Evolutionary conservation across 92 coral and sea anemone genomes (phyloP).

Genomic region (Epizoanthus rinbou): DNA sequence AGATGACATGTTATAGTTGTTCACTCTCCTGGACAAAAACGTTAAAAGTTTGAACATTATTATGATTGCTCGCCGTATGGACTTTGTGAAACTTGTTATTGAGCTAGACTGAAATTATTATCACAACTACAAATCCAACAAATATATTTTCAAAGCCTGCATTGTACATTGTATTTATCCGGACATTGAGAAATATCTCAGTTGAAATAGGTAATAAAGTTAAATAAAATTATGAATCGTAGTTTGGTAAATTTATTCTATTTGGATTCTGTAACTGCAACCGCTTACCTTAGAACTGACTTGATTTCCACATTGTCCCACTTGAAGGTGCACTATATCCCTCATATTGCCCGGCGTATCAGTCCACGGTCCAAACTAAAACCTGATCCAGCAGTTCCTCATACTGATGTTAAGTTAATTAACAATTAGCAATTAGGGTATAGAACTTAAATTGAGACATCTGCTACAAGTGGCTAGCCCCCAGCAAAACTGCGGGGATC

Average conservation of each 20-base stretch:
- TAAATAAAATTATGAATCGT: background rate
- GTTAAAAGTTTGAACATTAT: too few species aligned
- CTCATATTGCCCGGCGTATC: constrained; percentile 58
- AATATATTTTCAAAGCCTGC: too few species aligned
- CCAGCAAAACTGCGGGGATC: background rate
- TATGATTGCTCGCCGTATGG: too few species aligned
- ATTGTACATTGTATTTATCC: too few species aligned
- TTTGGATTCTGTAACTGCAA: background rate
- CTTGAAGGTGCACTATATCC: constrained; percentile 87
- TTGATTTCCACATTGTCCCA: constrained; percentile 91
- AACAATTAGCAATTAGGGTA: background rate
- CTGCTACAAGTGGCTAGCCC: background rate
- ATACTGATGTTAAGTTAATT: constrained; percentile 1
- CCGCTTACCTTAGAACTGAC: constrained; percentile 74
- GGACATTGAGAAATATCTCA: too few species aligned
- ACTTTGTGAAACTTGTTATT: too few species aligned
- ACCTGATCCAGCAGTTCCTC: constrained; percentile 12
- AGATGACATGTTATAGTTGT: too few species aligned
- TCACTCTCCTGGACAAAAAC: too few species aligned
- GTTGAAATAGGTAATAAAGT: too few species aligned
- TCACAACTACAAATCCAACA: too few species aligned
- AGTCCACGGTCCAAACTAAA: constrained; percentile 30
- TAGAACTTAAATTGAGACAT: background rate
- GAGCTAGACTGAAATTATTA: too few species aligned
- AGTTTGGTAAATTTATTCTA: too few species aligned